phyloP scores from a whole-genome alignment of 2,797 vertebrate genomes.

The Pipistrellus nathusii region DNA sequence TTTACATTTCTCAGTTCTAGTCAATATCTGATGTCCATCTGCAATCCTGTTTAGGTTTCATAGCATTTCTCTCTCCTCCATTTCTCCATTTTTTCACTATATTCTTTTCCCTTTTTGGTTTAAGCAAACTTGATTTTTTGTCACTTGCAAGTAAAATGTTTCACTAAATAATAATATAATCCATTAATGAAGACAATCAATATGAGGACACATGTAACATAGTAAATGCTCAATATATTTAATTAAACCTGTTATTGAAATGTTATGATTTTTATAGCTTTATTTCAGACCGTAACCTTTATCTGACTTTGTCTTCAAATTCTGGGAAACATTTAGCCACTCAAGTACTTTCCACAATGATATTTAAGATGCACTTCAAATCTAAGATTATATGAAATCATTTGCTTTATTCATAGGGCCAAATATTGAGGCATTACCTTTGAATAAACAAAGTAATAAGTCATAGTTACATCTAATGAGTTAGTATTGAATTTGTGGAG shows the following conservation, averaged over 20 bases:
- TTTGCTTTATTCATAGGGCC: slow-evolving; percentile 54
- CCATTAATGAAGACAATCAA: background rate
- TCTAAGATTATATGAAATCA: slow-evolving; percentile 54
- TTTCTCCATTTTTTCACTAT: background rate
- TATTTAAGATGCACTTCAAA: slow-evolving; percentile 54
- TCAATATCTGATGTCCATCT: background rate
- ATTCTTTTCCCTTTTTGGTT: background rate
- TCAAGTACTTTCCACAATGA: slow-evolving; percentile 13
- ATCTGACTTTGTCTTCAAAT: slow-evolving; percentile 53
- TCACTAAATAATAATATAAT: slow-evolving; percentile 38
- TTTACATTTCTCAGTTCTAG: background rate
- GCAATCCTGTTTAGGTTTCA: background rate
- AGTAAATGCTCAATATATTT: background rate
- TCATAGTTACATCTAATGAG: slow-evolving; percentile 67
- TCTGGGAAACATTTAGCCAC: background rate
- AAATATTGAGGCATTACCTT: slow-evolving; percentile 57
- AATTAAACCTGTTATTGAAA: slow-evolving; percentile 44
- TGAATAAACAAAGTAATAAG: slow-evolving; percentile 65
- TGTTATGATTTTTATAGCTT: slow-evolving; percentile 33
- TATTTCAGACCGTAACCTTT: slow-evolving; percentile 11
- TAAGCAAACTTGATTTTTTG: background rate
- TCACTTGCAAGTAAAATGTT: background rate
- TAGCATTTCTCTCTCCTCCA: background rate
- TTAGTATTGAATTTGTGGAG: slow-evolving; percentile 65
- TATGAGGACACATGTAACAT: background rate